Conservation (phyloP, 92 coral and sea anemone genomes). For the Scolanthus callimorphus region DNA sequence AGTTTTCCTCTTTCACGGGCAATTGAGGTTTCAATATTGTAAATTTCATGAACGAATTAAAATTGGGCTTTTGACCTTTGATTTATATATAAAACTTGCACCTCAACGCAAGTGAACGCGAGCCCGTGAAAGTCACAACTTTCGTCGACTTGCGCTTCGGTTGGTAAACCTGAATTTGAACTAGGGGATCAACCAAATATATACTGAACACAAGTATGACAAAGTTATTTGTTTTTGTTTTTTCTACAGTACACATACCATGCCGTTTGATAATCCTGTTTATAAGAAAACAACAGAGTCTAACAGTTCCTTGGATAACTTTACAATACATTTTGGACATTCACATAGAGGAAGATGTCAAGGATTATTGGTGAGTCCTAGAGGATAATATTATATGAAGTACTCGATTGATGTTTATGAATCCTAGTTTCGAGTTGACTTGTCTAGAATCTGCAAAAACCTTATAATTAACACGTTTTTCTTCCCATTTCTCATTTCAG, state of each 20-base stretch:
- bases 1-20: no score
- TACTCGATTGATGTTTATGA: background rate
- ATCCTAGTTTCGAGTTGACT: background rate
- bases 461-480: background rate
- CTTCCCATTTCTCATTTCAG: conserved; percentile 29
- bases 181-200: no score
- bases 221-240: background rate
- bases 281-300: conserved; percentile 91
- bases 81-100: no score
- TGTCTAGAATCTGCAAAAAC: background rate
- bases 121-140: no score
- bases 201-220: no score
- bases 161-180: no score
- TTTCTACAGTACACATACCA: conserved; percentile 45
- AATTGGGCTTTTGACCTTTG: no score
- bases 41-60: no score
- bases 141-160: no score
- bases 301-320: conserved; percentile 65
- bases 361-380: conserved; percentile 82
- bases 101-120: no score
- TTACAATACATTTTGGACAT: conserved; percentile 49
- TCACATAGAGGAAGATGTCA: conserved; percentile 53
- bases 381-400: background rate
- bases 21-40: no score
- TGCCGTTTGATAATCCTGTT: conserved; percentile 85